A percentile compares a stretch with the other conserved stretches of the same genome.
These are phyloP conservation scores for Adelognathus sp. DNA, from an alignment of 2,888 invertebrate species.

Conservation along the genomic window DNA sequence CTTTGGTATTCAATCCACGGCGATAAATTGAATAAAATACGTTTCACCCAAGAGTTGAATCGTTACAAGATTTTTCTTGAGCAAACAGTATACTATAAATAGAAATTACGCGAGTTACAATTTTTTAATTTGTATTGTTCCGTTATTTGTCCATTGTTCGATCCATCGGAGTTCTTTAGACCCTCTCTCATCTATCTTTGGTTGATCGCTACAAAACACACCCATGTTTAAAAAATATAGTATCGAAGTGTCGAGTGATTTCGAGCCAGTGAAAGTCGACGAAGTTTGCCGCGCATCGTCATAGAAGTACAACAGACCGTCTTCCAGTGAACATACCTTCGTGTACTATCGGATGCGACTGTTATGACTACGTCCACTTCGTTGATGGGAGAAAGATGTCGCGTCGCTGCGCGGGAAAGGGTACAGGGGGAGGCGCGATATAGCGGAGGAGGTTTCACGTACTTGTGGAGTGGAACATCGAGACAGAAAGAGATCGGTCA, in stretches of 20 bases:
- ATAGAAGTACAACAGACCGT: background rate
- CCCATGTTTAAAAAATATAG: conserved; percentile 12
- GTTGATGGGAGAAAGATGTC: conserved; percentile 57
- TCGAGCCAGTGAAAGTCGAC: conserved; percentile 71
- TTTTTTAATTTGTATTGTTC: too few relatives aligned
- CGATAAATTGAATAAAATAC: conserved; percentile 12
- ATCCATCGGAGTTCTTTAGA: conserved; percentile 30
- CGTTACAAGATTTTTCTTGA: too few relatives aligned
- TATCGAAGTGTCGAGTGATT: conserved; percentile 66
- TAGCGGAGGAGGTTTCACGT: conserved; percentile 12
- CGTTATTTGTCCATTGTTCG: too few relatives aligned
- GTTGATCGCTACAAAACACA: background rate
- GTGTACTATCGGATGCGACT: background rate
- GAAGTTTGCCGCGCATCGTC: conserved; percentile 27
- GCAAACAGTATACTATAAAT: too few relatives aligned
- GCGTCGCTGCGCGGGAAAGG: background rate
- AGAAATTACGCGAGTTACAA: too few relatives aligned
- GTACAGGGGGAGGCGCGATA: conserved; percentile 21
- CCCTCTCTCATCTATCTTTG: too few relatives aligned
- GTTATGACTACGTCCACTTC: conserved; percentile 64
- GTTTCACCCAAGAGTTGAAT: too few relatives aligned
- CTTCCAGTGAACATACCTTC: background rate
- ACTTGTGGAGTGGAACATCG: conserved; percentile 66
- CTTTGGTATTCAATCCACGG: conserved; percentile 4
- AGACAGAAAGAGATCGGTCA: conserved; percentile 68